Base-by-base conservation (phyloP, 2,797 vertebrate genomes). In the Clamator glandarius region DNA sequence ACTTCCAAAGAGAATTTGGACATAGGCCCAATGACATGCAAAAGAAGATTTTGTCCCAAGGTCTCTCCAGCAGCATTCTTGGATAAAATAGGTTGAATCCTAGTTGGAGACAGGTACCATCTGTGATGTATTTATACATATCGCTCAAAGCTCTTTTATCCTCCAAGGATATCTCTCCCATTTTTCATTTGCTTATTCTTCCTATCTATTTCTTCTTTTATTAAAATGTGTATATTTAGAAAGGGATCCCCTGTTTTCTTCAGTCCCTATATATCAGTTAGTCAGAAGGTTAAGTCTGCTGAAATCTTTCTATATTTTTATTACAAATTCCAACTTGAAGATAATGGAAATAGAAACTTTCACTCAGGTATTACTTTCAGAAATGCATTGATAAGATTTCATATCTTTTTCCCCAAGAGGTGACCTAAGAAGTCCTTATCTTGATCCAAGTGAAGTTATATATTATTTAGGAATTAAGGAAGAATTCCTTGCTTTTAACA, bases 101-200 rank as follows among this genome's bases (percentile, higher is more conserved):
- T 91, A 46, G 77, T 35, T 90, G 77, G 90, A 95, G 94, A 90
- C 90, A 96, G 90, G 91, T 95, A 92, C 91, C 93, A 95, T 96
- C 94, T 95, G 91, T 95, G 83, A 79, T 91, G 54, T 91, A 55
- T 95, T 93, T 93, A 24, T 92, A 79, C 59, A 28, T 87, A 73
- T 33, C 95, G 51, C 70, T 90, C 74, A 91, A 78, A 95, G 55
- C 87, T 95, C 48, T 84, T 90, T 76, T 79, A 95, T 95, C 35
- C 85, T 64, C 63, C 23, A 51, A 20, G 90, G 83, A 81, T 90
- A 1, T 81, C 31, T 78, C 41, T 88, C 58, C 46, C 11, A n/a
- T 76, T 93, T 95, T 88, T 95, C 55, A 69, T 87, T 92, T 95
- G 35, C 52, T 72, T 76, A 63, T 51, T 73, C 31, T 75, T 90